Evolutionary conservation across 2,888 invertebrate species (phyloP).

Genomic region (Priocnemis perturbator): DNA sequence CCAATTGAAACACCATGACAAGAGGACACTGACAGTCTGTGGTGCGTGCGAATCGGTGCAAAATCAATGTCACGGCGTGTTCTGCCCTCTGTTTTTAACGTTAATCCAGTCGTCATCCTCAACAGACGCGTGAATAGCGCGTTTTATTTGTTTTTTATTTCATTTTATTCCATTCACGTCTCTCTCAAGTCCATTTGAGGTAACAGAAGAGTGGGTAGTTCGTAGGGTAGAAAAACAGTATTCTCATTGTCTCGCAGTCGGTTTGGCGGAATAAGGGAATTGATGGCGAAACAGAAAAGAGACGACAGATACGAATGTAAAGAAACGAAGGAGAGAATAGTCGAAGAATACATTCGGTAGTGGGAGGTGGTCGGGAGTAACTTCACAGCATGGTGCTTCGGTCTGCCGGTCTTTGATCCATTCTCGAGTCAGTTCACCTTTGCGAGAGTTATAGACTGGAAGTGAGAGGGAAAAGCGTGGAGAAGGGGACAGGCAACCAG

Average conservation of each 20-base stretch:
- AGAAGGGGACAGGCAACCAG: constrained; percentile 45
- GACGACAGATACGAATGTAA: constrained; percentile 2
- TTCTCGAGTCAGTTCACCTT: constrained; percentile 26
- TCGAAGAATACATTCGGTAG: not conserved
- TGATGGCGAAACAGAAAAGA: not conserved
- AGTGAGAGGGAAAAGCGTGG: constrained; percentile 22
- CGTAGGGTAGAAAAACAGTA: not conserved
- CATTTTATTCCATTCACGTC: constrained; percentile 72
- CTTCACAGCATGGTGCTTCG: constrained; percentile 70
- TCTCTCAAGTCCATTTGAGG: constrained; percentile 34
- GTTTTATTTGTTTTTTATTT: no score
- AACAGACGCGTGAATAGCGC: no score
- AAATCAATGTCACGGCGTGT: constrained; percentile 76
- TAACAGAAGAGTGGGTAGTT: constrained; percentile 5
- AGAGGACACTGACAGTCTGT: constrained; percentile 61
- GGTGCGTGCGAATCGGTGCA: constrained; percentile 79
- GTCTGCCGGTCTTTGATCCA: constrained; percentile 46
- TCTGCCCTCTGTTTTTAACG: constrained; percentile 3
- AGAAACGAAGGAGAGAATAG: not conserved
- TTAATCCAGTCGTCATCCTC: constrained; percentile 1
- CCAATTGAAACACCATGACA: constrained; percentile 55
- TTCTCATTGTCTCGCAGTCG: not conserved
- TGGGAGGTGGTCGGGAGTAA: constrained; percentile 50
- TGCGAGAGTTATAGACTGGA: constrained; percentile 24
- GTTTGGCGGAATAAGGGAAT: not conserved